Base-by-base conservation (phyloP, 1,140 invertebrate species). In the Drosophila albomicans region DNA sequence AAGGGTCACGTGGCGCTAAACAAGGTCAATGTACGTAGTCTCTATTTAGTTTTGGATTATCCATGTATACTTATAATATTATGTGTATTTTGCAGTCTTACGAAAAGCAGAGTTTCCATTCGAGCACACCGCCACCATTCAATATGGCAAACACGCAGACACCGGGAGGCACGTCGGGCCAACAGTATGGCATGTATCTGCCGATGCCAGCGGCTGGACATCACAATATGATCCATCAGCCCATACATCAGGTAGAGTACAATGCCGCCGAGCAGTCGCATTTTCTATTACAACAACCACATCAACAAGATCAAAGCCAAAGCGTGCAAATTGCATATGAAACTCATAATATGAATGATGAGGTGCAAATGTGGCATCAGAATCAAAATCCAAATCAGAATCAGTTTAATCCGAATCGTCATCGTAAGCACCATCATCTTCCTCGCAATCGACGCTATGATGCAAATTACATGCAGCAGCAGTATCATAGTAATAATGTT, bases 81-180 rank as follows among this genome's bases (percentile, higher is more conserved):
- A 30, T 30, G 46, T 61, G 6, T 43, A 1, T 28, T 8, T 56
- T 75, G 15, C 92, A 97, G 96, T 96, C 96, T 2, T 97, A 97
- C 92, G 96, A 97, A 71, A 97, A 97, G 93, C 96, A 96, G 92
- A 96, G 95, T 84, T 97, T 97, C 93, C 96, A 97, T 92, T 96
- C 96, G 52, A 96, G 95, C 59, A 97, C 96, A 41, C 96, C 96
- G 25, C 96, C 96, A 30, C 96, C 96, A 35, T 97, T 97, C 92
- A 95, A 95, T 66, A 92, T 97, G 78, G 94, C 95, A 32, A 95
- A 95, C 45, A 96, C 94, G 73, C 96, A 96, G 85, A 96, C 94
- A 77, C 95, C 95, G 58, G 95, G 95, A 30, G 94, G 96, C 77
- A 95, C 94, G 8, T 96, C 95, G 11, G 94, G 94, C 78, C 95